Percentiles rank a stretch among this genome's conserved stretches.
Conservation (phyloP, 2,797 vertebrate genomes). For the Remorina albescens region DNA sequence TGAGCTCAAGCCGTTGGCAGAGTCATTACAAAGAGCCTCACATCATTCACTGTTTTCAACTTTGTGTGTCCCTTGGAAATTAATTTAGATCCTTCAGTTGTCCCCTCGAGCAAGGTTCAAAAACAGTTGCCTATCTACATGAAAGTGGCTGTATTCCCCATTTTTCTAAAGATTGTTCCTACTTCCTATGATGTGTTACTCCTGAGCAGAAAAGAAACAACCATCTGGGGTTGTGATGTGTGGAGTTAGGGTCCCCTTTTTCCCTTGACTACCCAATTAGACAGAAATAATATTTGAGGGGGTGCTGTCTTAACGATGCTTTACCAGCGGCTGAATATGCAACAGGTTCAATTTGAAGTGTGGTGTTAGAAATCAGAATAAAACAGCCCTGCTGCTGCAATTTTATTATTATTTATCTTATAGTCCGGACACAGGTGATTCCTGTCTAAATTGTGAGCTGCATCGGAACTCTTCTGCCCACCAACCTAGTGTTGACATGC, state of each 20-base stretch:
- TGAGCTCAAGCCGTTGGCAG: constrained; percentile 39
- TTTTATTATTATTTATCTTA: constrained; percentile 64
- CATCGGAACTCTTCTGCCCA: constrained; percentile 55
- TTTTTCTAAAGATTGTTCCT: constrained; percentile 44
- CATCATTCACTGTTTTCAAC: constrained; percentile 71
- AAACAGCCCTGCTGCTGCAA: constrained; percentile 31
- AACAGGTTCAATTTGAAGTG: constrained; percentile 67
- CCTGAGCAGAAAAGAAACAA: constrained; percentile 43
- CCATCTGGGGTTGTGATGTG: constrained; percentile 56
- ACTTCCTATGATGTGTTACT: constrained; percentile 36
- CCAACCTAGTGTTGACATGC: constrained; percentile 48
- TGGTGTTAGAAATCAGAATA: constrained; percentile 35
- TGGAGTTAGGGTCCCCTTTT: constrained; percentile 35
- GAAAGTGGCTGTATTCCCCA: constrained; percentile 61
- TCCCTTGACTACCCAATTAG: constrained; percentile 64
- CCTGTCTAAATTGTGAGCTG: constrained; percentile 56
- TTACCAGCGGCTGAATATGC: constrained; percentile 49
- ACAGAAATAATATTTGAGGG: constrained; percentile 63
- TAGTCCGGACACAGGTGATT: constrained; percentile 55
- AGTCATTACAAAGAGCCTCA: constrained; percentile 56
- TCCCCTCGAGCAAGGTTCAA: constrained; percentile 65
- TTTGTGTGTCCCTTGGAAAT: constrained; percentile 77
- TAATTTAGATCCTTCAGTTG: constrained; percentile 77
- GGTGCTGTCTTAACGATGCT: constrained; percentile 61
- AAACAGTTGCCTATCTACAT: constrained; percentile 64